Evolutionary conservation across 2,888 invertebrate genomes (phyloP).

Genomic region (Chamaedrilus cognettii): DNA sequence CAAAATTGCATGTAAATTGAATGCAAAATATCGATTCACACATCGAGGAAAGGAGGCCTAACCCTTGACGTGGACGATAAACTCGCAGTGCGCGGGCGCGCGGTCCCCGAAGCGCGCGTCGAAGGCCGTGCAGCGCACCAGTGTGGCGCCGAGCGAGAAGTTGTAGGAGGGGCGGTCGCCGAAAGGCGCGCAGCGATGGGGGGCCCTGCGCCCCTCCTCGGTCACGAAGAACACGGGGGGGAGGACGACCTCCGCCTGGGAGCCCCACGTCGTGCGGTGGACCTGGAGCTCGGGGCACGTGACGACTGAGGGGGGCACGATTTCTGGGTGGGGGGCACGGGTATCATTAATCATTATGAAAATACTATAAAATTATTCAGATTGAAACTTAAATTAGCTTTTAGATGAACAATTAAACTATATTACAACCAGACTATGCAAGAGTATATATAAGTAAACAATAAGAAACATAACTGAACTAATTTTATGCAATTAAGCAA

Average conservation of each 20-base stretch:
- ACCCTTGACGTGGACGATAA: slow-evolving; percentile 32
- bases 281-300: slow-evolving; percentile 29
- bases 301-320: slow-evolving; percentile 30
- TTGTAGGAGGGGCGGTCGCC: background rate
- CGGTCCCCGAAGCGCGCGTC: slow-evolving; percentile 34
- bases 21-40: too few relatives aligned
- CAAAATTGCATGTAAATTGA: too few relatives aligned
- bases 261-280: slow-evolving; percentile 13
- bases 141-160: background rate
- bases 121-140: slow-evolving; percentile 31
- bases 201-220: slow-evolving; percentile 17
- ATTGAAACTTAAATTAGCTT: too few relatives aligned
- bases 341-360: too few relatives aligned
- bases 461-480: too few relatives aligned
- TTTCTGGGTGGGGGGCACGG: slow-evolving; percentile 26
- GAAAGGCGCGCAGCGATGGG: slow-evolving; percentile 33
- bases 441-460: too few relatives aligned
- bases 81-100: slow-evolving; percentile 26
- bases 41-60: too few relatives aligned
- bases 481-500: too few relatives aligned
- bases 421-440: too few relatives aligned
- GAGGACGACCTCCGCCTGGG: slow-evolving; percentile 13
- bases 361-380: too few relatives aligned
- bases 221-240: slow-evolving; percentile 30
- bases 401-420: too few relatives aligned